Evolutionary conservation across 2,888 invertebrate genomes (phyloP), one percentile per base, ranked within the genome.

Genomic region (Diogma glabrata): DNA sequence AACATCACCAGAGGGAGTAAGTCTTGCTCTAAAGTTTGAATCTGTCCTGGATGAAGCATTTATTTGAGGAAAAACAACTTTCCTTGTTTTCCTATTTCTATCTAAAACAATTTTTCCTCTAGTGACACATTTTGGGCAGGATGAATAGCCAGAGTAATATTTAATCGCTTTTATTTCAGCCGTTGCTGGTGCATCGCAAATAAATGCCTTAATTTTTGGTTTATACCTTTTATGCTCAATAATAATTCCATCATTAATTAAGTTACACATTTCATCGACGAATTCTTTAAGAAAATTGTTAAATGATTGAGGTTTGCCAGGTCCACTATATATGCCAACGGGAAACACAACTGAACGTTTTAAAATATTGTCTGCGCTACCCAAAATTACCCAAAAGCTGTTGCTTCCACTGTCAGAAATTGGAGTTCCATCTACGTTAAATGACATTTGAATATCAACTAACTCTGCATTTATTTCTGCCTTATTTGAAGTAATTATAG

Each of bases 371-470:
- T n/a, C n/a, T n/a, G n/a, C n/a, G n/a, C 33, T 33, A 10, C 3
- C 33, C 16, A 33, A 33, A 33, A 12, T 33, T 33, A 33, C 33
- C 33, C 33, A 33, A 33, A 10, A 33, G 7, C 4, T 33, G 10
- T 33, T 33, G 33, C 33, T 33, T 4, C 33, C 33, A 33, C 33
- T 33, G 4, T 3, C 2, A 19, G 43, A 43, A 43, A 43, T 19
- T 43, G 43, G 43, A 43, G 43, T 43, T 43, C 43, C 19, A 43
- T 43, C 19, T 19, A 19, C 20, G 20, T 19, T 43, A 43, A 43
- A 43, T 8, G 43, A 43, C 43, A 33, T 33, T 33, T 33, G 2
- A 33, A 33, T 33, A 33, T 33, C 33, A 33, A 33, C 7, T 33
- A 33, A 33, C n/a, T 33, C 4, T 33, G 12, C 2, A 33, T 33